Evolutionary conservation across 2,113 vertebrate genomes (phyloP).

Genomic region (Sinocyclocheilus anophthalmus): DNA sequence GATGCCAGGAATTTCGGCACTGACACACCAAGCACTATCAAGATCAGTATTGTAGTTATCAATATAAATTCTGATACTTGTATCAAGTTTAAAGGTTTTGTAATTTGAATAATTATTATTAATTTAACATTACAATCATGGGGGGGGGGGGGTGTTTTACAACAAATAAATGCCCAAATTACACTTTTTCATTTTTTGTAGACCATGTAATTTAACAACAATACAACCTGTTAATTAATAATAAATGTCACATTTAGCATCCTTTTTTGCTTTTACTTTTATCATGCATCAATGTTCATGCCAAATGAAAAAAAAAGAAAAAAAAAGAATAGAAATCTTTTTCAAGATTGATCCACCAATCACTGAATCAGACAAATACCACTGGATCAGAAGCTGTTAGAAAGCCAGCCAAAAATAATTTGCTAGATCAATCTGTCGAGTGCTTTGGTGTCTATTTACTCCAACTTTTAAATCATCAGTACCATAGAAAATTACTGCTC

Average conservation of each 20-base stretch:
- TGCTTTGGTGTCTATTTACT: background rate
- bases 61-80: too few relatives aligned
- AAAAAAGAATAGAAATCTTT: background rate
- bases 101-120: background rate
- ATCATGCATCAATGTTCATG: background rate
- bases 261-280: background rate
- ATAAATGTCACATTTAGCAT: background rate
- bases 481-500: background rate
- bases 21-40: too few relatives aligned
- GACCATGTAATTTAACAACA: background rate
- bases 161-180: too few relatives aligned
- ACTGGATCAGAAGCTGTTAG: background rate
- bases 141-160: too few relatives aligned
- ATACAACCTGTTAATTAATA: background rate
- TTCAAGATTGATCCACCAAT: background rate
- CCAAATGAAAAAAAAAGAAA: background rate
- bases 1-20: background rate
- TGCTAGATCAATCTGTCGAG: background rate
- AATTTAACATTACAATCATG: too few relatives aligned
- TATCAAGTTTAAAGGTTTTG: background rate
- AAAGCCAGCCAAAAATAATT: background rate
- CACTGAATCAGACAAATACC: background rate
- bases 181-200: too few relatives aligned
- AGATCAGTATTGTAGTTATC: too few relatives aligned
- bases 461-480: background rate